phyloP scores from a whole-genome alignment of 2,797 vertebrate species.

The Oryzias sinensis region DNA sequence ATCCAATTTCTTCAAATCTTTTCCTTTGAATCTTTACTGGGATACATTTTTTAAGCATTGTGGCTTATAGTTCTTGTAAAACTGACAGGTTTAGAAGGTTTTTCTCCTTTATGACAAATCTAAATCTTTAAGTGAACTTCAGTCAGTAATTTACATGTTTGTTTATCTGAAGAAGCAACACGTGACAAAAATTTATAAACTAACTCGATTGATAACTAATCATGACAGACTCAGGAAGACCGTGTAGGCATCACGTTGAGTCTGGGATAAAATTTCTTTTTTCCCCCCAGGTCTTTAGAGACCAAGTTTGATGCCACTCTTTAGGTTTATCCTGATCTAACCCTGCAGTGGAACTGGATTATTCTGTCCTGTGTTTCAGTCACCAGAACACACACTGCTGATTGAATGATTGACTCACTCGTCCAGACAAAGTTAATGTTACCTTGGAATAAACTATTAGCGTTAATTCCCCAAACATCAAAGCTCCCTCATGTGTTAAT shows the following conservation, averaged over 20 bases:
- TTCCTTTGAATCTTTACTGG: too few species aligned
- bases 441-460: conserved; percentile 23
- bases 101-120: too few species aligned
- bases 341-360: conserved; percentile 2
- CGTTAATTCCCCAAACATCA: conserved; percentile 11
- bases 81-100: too few species aligned
- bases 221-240: too few species aligned
- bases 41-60: too few species aligned
- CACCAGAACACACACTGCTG: conserved; percentile 7
- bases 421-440: neutral
- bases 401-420: conserved; percentile 11
- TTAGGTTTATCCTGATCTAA: neutral
- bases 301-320: neutral
- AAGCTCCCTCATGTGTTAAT: conserved; percentile 32
- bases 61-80: too few species aligned
- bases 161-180: too few species aligned
- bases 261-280: neutral
- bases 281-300: neutral
- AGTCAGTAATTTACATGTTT: too few species aligned
- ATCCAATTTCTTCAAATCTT: too few species aligned
- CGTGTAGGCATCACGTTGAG: neutral
- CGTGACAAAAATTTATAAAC: too few species aligned
- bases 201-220: too few species aligned
- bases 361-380: conserved; percentile 7
- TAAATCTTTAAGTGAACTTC: too few species aligned